phyloP scores from a whole-genome alignment of 2,888 invertebrate species.

The Lypha dubia region DNA sequence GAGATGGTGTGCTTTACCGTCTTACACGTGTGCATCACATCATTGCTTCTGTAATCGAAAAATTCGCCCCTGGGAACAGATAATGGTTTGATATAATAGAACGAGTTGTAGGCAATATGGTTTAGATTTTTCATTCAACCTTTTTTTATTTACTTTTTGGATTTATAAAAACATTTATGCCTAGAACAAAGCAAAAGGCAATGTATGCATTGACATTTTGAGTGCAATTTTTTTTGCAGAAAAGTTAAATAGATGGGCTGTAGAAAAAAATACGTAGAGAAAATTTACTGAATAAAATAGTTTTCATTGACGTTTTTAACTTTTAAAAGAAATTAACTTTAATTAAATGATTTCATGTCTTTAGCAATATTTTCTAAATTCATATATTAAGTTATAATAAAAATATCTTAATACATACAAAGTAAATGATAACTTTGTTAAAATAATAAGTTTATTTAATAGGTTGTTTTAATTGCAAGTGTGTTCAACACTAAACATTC shows the following conservation, averaged over 20 bases:
- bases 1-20: no score
- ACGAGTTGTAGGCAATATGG: conserved; percentile 9
- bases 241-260: background rate
- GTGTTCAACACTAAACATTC: conserved; percentile 3
- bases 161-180: background rate
- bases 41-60: no score
- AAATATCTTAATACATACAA: background rate
- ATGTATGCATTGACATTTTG: background rate
- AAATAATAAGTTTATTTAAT: no score
- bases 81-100: background rate
- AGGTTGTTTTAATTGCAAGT: conserved; percentile 25
- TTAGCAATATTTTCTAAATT: background rate
- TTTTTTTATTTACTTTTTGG: background rate
- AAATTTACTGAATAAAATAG: no score
- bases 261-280: no score
- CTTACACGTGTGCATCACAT: no score
- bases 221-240: background rate
- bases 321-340: no score
- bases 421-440: no score
- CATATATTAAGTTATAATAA: background rate
- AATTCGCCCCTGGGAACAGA: no score
- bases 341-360: background rate
- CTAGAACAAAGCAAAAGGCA: background rate
- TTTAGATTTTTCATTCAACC: conserved; percentile 10
- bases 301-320: no score